Percentiles rank a stretch among this genome's conserved stretches.
Evolutionary conservation across 1,140 invertebrate genomes (phyloP).

Genomic region (Acromyrmex heyeri): DNA sequence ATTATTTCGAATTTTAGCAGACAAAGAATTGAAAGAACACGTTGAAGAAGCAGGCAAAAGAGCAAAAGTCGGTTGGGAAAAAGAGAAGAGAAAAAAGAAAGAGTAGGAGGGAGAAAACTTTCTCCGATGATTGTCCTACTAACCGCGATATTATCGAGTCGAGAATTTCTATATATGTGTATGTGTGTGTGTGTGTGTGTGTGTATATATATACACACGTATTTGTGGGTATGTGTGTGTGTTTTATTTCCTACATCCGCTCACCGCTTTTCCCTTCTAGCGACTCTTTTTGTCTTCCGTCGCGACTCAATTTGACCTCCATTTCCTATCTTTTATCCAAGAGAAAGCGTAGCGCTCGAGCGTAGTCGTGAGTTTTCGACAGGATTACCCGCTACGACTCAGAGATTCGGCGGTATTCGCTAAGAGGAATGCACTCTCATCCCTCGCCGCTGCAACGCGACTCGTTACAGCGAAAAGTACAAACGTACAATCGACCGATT

Average conservation of each 20-base stretch:
- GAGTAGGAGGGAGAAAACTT: slow-evolving; percentile 79
- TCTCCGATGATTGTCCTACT: slow-evolving; percentile 85
- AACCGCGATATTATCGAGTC: slow-evolving; percentile 84
- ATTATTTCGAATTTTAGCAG: slow-evolving; percentile 58
- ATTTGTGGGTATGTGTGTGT: no score
- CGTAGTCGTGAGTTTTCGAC: slow-evolving; percentile 24
- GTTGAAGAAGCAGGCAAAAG: slow-evolving; percentile 25
- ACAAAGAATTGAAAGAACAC: slow-evolving; percentile 71
- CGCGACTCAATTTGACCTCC: slow-evolving; percentile 58
- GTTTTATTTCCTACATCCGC: slow-evolving; percentile 11
- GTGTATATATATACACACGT: fast-evolving
- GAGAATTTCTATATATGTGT: slow-evolving; percentile 78
- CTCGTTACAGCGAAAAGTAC: background rate
- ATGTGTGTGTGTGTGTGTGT: slow-evolving; percentile 5
- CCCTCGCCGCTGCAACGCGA: background rate
- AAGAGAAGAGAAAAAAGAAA: slow-evolving; percentile 73
- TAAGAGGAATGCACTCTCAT: background rate
- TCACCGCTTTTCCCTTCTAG: slow-evolving; percentile 61
- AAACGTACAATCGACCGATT: slow-evolving; percentile 24
- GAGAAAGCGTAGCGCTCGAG: slow-evolving; percentile 13
- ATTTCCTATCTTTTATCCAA: slow-evolving; percentile 69
- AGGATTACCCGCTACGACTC: background rate
- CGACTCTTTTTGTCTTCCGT: slow-evolving; percentile 56
- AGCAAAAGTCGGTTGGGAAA: slow-evolving; percentile 64
- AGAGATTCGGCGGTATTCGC: background rate